A percentile compares a stretch with the other conserved stretches of the same genome.
Conservation (phyloP, 2,888 invertebrate genomes). For the Terebella lapidaria region DNA sequence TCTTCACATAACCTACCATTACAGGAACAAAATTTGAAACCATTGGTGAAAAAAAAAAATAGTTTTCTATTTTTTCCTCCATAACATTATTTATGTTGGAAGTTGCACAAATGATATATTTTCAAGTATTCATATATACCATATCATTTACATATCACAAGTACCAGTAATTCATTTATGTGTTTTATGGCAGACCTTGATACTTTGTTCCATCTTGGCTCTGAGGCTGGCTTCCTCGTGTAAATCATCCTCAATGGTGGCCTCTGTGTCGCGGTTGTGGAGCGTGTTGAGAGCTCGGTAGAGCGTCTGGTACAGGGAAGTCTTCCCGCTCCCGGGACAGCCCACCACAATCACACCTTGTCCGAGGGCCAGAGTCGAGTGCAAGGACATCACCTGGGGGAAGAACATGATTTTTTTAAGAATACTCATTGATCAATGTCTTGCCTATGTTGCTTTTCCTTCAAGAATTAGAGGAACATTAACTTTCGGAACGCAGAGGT, state of each 20-base stretch:
- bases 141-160: neutral
- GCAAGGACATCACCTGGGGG: constrained; percentile 36
- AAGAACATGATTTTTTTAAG: too few species aligned
- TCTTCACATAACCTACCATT: too few species aligned
- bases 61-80: too few species aligned
- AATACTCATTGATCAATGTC: too few species aligned
- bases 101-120: too few species aligned
- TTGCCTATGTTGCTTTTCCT: too few species aligned
- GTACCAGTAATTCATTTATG: neutral
- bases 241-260: neutral
- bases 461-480: too few species aligned
- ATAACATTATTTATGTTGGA: too few species aligned
- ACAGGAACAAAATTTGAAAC: too few species aligned
- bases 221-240: neutral
- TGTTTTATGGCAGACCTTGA: neutral
- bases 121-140: neutral
- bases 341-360: constrained; percentile 42
- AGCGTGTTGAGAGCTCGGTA: constrained; percentile 42
- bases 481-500: neutral
- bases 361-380: constrained; percentile 36
- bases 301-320: constrained; percentile 36
- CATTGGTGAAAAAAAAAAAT: too few species aligned
- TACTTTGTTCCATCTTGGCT: neutral
- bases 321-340: constrained; percentile 46
- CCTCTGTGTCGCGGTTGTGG: neutral